These are phyloP conservation scores for Ictalurus furcatus DNA, from an alignment of 2,113 vertebrate species.

Conservation along the genomic window DNA sequence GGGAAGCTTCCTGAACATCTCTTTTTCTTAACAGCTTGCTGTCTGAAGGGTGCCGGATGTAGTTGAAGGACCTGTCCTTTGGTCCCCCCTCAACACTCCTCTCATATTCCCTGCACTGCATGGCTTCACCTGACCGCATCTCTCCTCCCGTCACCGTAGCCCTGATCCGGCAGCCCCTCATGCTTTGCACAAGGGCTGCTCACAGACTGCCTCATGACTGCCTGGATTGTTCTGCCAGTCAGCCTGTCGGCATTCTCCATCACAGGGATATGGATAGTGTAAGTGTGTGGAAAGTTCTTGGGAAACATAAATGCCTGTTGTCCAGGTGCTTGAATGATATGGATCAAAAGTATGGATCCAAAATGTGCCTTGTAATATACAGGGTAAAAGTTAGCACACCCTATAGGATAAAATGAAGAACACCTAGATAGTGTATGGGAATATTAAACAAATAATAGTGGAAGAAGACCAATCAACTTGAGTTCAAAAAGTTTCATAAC, in stretches of 20 bases:
- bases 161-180: constrained; percentile 66
- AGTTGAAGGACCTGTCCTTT: constrained; percentile 59
- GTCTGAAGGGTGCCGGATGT: constrained; percentile 57
- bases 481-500: not conserved
- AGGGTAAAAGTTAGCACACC: not conserved
- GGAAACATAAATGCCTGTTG: not conserved
- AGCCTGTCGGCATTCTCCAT: constrained; percentile 92
- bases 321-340: not conserved
- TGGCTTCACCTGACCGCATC: constrained; percentile 48
- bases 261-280: constrained; percentile 96
- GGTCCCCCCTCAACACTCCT: constrained; percentile 6
- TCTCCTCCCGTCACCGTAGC: constrained; percentile 16
- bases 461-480: not conserved
- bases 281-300: constrained; percentile 60
- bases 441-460: not conserved
- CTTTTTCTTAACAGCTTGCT: constrained; percentile 38
- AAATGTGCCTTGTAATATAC: not conserved
- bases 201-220: constrained; percentile 87
- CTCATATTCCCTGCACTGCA: constrained; percentile 35
- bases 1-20: not conserved
- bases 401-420: not conserved
- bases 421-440: not conserved
- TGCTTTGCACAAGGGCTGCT: constrained; percentile 74
- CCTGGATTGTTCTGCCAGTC: constrained; percentile 92
- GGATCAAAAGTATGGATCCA: not conserved